phyloP scores from a whole-genome alignment of 2,797 vertebrate species.

The Acropternis orthonyx region DNA sequence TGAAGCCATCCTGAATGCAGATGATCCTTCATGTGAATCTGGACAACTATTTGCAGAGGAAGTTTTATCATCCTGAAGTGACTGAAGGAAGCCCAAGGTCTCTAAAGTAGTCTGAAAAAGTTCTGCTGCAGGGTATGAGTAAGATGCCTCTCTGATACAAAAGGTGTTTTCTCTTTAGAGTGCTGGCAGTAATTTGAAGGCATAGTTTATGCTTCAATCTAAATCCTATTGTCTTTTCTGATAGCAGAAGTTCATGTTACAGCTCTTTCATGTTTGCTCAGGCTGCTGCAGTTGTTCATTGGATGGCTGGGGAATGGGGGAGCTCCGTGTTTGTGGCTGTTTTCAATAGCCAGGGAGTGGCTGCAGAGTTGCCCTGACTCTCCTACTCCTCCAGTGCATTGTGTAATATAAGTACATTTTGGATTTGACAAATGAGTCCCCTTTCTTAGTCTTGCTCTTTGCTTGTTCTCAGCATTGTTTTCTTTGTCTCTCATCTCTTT shows the following conservation, averaged over 20 bases:
- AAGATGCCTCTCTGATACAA: not conserved
- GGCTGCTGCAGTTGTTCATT: not conserved
- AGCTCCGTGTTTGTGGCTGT: not conserved
- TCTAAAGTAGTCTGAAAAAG: not conserved
- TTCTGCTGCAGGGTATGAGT: not conserved
- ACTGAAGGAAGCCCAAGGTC: not conserved
- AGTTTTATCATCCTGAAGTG: not conserved
- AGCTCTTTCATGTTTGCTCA: not conserved
- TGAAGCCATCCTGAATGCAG: not conserved
- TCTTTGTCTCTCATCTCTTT: not conserved
- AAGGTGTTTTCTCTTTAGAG: not conserved
- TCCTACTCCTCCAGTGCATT: not conserved
- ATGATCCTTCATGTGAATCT: not conserved
- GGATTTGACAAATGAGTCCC: not conserved
- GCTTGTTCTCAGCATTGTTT: conserved; percentile 11
- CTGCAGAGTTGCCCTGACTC: not conserved
- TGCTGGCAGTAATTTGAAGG: not conserved
- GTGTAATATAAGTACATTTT: not conserved
- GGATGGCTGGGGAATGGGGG: not conserved
- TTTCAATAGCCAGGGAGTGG: not conserved
- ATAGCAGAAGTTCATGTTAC: not conserved
- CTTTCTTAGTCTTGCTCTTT: not conserved
- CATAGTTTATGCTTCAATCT: not conserved
- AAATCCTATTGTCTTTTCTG: not conserved
- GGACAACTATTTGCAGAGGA: not conserved